Conservation (phyloP, 1,140 invertebrate genomes). For the Leptinotarsa texana region DNA sequence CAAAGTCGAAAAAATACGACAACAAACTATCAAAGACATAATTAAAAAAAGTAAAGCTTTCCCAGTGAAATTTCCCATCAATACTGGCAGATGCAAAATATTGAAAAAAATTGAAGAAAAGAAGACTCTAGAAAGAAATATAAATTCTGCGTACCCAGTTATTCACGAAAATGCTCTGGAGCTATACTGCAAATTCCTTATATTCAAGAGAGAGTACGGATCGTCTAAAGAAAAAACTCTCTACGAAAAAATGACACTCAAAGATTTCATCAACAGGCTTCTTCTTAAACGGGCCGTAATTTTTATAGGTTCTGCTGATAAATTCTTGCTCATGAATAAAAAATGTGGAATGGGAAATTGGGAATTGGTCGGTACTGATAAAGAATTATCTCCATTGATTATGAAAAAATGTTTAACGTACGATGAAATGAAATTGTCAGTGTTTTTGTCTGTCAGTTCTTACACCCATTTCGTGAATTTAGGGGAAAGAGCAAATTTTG, state of each 20-base stretch:
- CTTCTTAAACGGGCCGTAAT: conserved; percentile 61
- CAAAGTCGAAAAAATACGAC: neutral
- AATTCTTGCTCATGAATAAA: conserved; percentile 59
- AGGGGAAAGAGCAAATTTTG: conserved; percentile 44
- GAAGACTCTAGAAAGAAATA: conserved; percentile 53
- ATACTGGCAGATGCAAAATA: conserved; percentile 52
- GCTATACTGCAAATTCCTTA: conserved; percentile 55
- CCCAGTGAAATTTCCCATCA: conserved; percentile 56
- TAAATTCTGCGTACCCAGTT: conserved; percentile 58
- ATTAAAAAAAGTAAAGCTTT: conserved; percentile 55
- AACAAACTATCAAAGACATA: conserved; percentile 48
- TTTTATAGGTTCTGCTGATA: conserved; percentile 60
- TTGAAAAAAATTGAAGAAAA: conserved; percentile 49
- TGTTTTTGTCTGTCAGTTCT: conserved; percentile 44
- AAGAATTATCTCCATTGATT: conserved; percentile 54
- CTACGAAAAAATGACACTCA: conserved; percentile 62
- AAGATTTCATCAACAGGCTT: conserved; percentile 62
- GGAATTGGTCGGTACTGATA: conserved; percentile 54
- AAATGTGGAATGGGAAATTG: conserved; percentile 56
- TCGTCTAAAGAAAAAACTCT: conserved; percentile 59
- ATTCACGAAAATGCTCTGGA: conserved; percentile 58
- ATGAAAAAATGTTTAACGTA: conserved; percentile 44
- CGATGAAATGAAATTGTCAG: conserved; percentile 48
- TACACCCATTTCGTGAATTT: conserved; percentile 45
- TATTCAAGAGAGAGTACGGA: conserved; percentile 59